Percentiles rank a stretch among this genome's conserved stretches.
These are phyloP conservation scores for Pachyseris speciosa DNA, from an alignment of 64 coral and sea anemone species.

Conservation along the genomic window DNA sequence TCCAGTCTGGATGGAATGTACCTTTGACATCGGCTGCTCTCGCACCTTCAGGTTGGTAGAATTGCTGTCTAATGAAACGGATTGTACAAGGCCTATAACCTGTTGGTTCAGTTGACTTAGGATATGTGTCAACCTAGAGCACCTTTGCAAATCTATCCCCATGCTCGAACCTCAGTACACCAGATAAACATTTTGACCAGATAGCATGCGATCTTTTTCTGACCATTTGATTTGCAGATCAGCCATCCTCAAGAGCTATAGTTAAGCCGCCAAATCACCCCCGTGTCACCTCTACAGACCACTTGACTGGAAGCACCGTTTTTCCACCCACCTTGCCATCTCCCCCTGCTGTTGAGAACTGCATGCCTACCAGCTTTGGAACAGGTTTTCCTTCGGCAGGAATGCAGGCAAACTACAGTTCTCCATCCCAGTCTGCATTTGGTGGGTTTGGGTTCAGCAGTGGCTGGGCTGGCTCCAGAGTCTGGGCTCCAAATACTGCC, in stretches of 20 bases:
- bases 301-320: neutral
- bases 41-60: constrained; percentile 12
- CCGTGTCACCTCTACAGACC: neutral
- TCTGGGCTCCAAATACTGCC: constrained; percentile 62
- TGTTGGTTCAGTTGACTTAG: neutral
- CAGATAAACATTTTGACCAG: no score
- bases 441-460: constrained; percentile 72
- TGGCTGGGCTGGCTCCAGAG: constrained; percentile 58
- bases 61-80: no score
- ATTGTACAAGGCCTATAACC: neutral
- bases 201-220: neutral
- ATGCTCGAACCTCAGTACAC: neutral
- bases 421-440: constrained; percentile 45
- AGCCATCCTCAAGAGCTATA: constrained; percentile 40
- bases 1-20: constrained; percentile 89
- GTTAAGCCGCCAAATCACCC: constrained; percentile 25
- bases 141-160: neutral
- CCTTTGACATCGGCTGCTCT: constrained; percentile 75
- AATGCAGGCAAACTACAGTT: constrained; percentile 5
- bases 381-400: constrained; percentile 1
- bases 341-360: constrained; percentile 12
- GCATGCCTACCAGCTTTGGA: constrained; percentile 42
- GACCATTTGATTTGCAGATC: neutral
- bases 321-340: constrained; percentile 30
- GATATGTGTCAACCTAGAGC: neutral